Evolutionary conservation across 2,888 invertebrate species (phyloP).

Genomic region (Mimas tiliae): DNA sequence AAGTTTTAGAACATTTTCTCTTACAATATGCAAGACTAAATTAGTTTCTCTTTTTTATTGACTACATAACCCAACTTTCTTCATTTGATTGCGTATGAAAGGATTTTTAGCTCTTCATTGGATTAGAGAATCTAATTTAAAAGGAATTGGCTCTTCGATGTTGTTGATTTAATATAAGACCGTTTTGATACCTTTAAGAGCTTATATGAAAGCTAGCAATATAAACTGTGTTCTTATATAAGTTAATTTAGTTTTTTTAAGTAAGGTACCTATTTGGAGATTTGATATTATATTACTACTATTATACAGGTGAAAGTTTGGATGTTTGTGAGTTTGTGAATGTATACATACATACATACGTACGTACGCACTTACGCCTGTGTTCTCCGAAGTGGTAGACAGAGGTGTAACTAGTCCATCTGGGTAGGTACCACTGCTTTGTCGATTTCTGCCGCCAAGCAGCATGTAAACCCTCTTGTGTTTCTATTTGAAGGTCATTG

Average conservation of each 20-base stretch:
- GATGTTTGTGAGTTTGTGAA: too few relatives aligned
- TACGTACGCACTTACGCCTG: too few relatives aligned
- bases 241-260: not conserved
- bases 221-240: not conserved
- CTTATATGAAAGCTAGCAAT: not conserved
- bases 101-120: conserved; percentile 9
- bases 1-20: not conserved
- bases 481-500: too few relatives aligned
- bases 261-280: too few relatives aligned
- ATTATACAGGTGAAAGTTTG: too few relatives aligned
- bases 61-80: not conserved
- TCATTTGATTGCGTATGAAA: conserved; percentile 8
- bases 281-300: too few relatives aligned
- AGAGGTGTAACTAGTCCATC: too few relatives aligned
- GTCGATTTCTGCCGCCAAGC: too few relatives aligned
- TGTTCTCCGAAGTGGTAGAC: too few relatives aligned
- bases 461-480: too few relatives aligned
- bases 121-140: conserved; percentile 22
- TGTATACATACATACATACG: too few relatives aligned
- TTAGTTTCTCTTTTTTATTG: conserved; percentile 16
- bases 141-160: conserved; percentile 3
- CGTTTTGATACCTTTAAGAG: conserved; percentile 10
- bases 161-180: conserved; percentile 8
- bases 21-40: conserved; percentile 5
- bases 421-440: too few relatives aligned